Evolutionary conservation across 2,888 invertebrate species (phyloP).

Genomic region (Volucella zonaria): DNA sequence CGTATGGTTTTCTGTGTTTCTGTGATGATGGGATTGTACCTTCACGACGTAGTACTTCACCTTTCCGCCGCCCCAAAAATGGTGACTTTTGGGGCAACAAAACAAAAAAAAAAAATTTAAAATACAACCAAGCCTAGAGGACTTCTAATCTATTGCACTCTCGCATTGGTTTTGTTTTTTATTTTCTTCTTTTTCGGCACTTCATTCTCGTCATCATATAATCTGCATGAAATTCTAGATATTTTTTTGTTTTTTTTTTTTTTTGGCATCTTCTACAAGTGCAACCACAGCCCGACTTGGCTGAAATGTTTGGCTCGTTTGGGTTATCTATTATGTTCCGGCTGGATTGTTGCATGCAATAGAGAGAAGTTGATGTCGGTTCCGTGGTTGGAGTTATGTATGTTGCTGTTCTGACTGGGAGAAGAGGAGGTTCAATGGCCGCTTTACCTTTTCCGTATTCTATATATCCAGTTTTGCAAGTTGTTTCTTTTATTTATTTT

Average conservation of each 20-base stretch:
- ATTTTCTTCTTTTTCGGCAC: slow-evolving; percentile 8
- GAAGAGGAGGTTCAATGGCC: slow-evolving; percentile 58
- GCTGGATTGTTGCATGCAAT: slow-evolving; percentile 72
- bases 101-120: slow-evolving; percentile 26
- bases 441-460: slow-evolving; percentile 64
- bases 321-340: slow-evolving; percentile 68
- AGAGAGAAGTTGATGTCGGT: slow-evolving; percentile 63
- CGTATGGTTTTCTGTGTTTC: slow-evolving; percentile 12
- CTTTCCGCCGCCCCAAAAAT: background rate
- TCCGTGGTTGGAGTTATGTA: slow-evolving; percentile 47
- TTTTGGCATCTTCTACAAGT: background rate
- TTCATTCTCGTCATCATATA: slow-evolving; percentile 34
- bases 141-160: slow-evolving; percentile 69
- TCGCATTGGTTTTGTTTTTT: slow-evolving; percentile 44
- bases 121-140: slow-evolving; percentile 43
- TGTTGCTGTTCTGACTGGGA: slow-evolving; percentile 4
- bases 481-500: slow-evolving; percentile 33
- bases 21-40: slow-evolving; percentile 28
- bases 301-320: slow-evolving; percentile 33
- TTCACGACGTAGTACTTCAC: slow-evolving; percentile 50
- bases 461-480: slow-evolving; percentile 60
- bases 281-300: background rate
- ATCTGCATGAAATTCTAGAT: slow-evolving; percentile 50
- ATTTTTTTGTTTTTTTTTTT: background rate
- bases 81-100: background rate